Evolutionary conservation across 2,888 invertebrate genomes (phyloP).

Genomic region (Tanytarsus gracilentus): DNA sequence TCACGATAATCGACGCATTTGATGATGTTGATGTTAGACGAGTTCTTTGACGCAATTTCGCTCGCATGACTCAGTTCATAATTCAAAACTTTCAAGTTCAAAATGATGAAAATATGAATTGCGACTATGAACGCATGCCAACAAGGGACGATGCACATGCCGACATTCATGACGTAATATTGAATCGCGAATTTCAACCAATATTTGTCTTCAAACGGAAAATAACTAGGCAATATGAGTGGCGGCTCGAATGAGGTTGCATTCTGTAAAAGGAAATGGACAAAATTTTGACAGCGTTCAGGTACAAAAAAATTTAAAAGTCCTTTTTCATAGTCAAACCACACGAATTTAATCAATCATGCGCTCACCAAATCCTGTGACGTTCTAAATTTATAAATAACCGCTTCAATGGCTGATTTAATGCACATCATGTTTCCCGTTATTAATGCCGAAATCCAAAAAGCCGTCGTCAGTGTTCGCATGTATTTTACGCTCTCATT

Average conservation of each 20-base stretch:
- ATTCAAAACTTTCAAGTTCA: constrained; percentile 22
- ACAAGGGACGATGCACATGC: constrained; percentile 30
- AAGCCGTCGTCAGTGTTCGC: constrained; percentile 14
- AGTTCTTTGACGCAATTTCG: not conserved
- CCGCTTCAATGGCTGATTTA: constrained; percentile 12
- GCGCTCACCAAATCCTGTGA: not conserved
- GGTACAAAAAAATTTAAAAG: too few species aligned
- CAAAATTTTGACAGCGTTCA: not conserved
- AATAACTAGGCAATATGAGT: constrained; percentile 23
- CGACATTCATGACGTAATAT: constrained; percentile 28
- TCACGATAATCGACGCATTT: constrained; percentile 2
- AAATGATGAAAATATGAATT: constrained; percentile 24
- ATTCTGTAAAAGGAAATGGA: not conserved
- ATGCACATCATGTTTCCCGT: constrained; percentile 29
- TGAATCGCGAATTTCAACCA: constrained; percentile 21
- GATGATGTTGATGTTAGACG: not conserved
- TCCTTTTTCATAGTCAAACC: not conserved
- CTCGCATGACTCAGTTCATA: constrained; percentile 11
- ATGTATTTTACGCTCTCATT: constrained; percentile 19
- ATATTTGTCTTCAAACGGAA: constrained; percentile 26
- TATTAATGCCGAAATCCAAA: constrained; percentile 19
- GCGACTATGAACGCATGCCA: constrained; percentile 30
- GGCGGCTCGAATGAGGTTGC: constrained; percentile 5
- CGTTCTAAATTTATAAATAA: not conserved
- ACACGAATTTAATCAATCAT: not conserved